Evolutionary conservation across 2,888 invertebrate species (phyloP).

Genomic region (Bursaphelenchus okinawaensis): DNA sequence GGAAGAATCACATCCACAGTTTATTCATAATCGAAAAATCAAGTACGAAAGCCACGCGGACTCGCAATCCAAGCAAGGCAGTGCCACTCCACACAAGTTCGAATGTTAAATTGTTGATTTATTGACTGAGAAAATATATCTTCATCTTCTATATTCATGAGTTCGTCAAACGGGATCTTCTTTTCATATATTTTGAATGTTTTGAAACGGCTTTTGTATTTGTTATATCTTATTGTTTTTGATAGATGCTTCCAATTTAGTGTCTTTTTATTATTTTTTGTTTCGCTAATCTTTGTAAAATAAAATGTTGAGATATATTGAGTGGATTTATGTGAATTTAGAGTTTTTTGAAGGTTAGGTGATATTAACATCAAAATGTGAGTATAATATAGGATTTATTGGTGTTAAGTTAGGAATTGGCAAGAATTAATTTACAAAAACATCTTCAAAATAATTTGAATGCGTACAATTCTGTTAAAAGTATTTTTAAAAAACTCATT

Average conservation of each 20-base stretch:
- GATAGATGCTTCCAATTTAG: too few relatives aligned
- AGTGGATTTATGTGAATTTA: too few relatives aligned
- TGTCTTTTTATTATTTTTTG: background rate
- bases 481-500: too few relatives aligned
- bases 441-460: too few relatives aligned
- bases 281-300: background rate
- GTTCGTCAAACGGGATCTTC: background rate
- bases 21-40: conserved; percentile 4
- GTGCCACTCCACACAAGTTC: conserved; percentile 23
- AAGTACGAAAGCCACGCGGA: conserved; percentile 28
- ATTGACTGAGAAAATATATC: background rate
- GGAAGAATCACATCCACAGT: background rate
- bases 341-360: too few relatives aligned
- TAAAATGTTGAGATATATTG: background rate
- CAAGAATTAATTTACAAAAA: too few relatives aligned
- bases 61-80: conserved; percentile 22
- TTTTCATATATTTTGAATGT: background rate
- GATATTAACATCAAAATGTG: too few relatives aligned
- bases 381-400: too few relatives aligned
- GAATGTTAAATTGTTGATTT: conserved; percentile 13
- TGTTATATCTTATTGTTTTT: background rate
- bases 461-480: too few relatives aligned
- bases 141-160: background rate
- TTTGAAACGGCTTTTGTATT: background rate
- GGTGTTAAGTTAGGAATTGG: too few relatives aligned